A percentile compares a stretch with the other conserved stretches of the same genome.
Conservation (phyloP, 2,888 invertebrate genomes). For the Macaria liturata region DNA sequence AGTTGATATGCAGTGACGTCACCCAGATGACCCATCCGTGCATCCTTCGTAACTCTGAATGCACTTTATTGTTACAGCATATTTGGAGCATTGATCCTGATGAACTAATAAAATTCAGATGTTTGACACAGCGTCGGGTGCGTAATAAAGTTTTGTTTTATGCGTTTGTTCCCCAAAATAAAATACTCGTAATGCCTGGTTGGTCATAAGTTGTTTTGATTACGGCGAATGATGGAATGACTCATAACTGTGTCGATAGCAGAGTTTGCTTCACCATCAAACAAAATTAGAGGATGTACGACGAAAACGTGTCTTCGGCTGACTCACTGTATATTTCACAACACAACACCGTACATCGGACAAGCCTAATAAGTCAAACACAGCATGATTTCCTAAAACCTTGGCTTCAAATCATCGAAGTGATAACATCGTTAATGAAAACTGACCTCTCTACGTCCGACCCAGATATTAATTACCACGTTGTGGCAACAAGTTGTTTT, state of each 20-base stretch:
- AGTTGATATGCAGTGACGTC: constrained; percentile 75
- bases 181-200: no score
- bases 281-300: neutral
- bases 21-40: constrained; percentile 60
- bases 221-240: no score
- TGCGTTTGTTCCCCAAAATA: no score
- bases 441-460: constrained; percentile 76
- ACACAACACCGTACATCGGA: constrained; percentile 29
- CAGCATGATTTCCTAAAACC: constrained; percentile 62
- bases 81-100: constrained; percentile 13
- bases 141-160: no score
- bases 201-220: no score
- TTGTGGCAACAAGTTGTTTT: constrained; percentile 39
- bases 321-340: constrained; percentile 27
- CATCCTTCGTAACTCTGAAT: constrained; percentile 12
- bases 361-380: constrained; percentile 32
- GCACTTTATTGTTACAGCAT: constrained; percentile 10
- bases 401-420: constrained; percentile 63
- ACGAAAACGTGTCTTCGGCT: constrained; percentile 21
- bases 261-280: no score
- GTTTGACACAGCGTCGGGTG: no score
- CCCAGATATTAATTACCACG: constrained; percentile 60
- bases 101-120: neutral
- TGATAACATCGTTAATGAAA: constrained; percentile 72
- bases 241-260: no score